Conservation (phyloP, 2,113 vertebrate genomes). For the Aegotheles bennettii region DNA sequence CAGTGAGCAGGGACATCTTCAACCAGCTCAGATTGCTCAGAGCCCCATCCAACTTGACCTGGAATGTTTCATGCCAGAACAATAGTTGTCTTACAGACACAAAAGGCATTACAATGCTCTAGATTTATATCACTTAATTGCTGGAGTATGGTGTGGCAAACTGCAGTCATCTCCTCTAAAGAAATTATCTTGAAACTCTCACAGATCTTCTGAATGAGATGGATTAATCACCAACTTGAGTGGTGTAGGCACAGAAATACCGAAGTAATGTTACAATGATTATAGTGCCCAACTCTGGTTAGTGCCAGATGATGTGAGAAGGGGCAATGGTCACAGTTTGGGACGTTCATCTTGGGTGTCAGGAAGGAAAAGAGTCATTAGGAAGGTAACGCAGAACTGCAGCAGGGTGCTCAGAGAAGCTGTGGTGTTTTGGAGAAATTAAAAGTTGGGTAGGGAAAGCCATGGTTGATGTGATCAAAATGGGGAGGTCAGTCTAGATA, state of each 20-base stretch:
- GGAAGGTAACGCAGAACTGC: neutral
- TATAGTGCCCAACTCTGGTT: neutral
- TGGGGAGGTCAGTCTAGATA: neutral
- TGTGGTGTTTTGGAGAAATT: neutral
- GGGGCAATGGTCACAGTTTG: neutral
- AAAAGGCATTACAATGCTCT: neutral
- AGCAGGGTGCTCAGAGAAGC: neutral
- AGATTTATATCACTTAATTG: neutral
- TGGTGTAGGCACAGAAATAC: neutral
- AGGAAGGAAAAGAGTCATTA: neutral
- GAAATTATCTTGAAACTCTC: neutral
- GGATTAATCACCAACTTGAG: accelerated
- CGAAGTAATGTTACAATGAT: accelerated
- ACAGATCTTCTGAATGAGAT: neutral
- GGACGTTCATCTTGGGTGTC: accelerated
- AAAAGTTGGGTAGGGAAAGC: neutral
- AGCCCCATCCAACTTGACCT: no score
- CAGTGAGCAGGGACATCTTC: no score
- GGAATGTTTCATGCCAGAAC: neutral
- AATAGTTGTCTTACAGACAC: neutral
- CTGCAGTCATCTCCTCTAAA: neutral
- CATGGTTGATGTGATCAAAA: accelerated
- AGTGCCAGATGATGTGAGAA: neutral
- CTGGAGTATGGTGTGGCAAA: neutral
- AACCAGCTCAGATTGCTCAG: no score